Evolutionary conservation across 2,797 vertebrate genomes (phyloP).

Genomic region (Mormyrus proboscirostris): DNA sequence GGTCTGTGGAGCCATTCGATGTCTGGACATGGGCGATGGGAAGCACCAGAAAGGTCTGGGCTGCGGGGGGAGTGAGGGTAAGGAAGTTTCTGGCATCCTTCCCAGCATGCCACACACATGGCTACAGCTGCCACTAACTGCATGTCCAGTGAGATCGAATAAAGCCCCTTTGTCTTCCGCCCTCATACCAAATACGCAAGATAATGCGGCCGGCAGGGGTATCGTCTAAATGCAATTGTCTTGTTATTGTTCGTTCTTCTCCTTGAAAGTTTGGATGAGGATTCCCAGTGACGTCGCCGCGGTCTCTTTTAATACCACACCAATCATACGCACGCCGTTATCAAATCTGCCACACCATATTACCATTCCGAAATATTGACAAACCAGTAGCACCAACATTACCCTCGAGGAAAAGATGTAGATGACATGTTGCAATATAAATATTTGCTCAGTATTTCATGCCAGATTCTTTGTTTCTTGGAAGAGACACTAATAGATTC

Average conservation of each 20-base stretch:
- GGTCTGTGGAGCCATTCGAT: not conserved
- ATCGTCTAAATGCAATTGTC: not conserved
- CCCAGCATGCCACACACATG: not conserved
- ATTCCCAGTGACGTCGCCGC: not conserved
- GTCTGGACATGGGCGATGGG: not conserved
- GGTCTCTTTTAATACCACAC: not conserved
- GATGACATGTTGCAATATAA: constrained; percentile 6
- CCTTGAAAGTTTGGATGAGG: not conserved
- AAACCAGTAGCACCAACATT: constrained; percentile 5
- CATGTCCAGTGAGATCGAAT: not conserved
- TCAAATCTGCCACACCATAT: not conserved
- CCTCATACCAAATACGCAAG: not conserved
- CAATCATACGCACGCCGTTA: not conserved
- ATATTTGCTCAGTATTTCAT: not conserved
- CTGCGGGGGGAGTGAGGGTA: not conserved
- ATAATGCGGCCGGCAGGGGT: not conserved
- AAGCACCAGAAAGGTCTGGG: not conserved
- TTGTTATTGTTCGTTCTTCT: not conserved
- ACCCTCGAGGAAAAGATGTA: constrained; percentile 6
- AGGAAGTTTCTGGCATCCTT: not conserved
- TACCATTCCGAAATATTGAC: not conserved
- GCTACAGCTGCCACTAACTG: not conserved
- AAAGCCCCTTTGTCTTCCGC: not conserved
- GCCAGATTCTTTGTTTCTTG: constrained; percentile 5
- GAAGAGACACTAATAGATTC: constrained; percentile 4